Base-by-base conservation (phyloP, 2,888 invertebrate species). In the Aleiodes testaceus region DNA sequence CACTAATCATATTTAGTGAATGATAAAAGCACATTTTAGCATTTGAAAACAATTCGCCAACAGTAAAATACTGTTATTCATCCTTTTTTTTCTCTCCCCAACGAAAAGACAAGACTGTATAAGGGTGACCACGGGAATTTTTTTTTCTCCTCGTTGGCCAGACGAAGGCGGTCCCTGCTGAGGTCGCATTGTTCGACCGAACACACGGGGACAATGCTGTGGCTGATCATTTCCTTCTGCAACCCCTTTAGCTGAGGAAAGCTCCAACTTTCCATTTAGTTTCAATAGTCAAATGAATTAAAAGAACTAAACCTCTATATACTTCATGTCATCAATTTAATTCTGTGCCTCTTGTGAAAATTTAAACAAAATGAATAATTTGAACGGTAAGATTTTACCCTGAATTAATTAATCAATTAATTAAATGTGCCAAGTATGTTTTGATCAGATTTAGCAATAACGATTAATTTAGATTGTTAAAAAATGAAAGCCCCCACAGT, bases 131-230 rank as follows among this genome's bases (percentile, higher is more conserved):
- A 49, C n/a, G 42, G n/a, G 30, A 53, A 53, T 53, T 26, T 53
- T 53, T 36, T 53, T 14, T 53, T n/a, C n/a, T 30, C 30, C 53
- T 53, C 26, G 26, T 53, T 26, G 73, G 72, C 72, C 69, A 73
- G 76, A 76, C 74, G 76, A 74, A 78, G 75, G 74, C 72, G 72
- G 78, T 77, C 74, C 72, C 74, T 53, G 72, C 74, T 70, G 69
- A 66, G 73, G 69, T 73, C 53, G 74, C 78, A 79, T 80, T 81
- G 79, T 80, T 77, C 77, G 73, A 75, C 77, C 76, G 75, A 53
- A 53, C 26, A 53, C 26, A 18, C 65, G 59, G 45, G 55, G 52
- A 70, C 70, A 70, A 70, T 70, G 65, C 70, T 65, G 44, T 55
- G 70, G 65, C 70, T 70, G 70, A 70, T 70, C 65, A 70, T 70